Percentiles rank a stretch among this genome's conserved stretches.
These are phyloP conservation scores for Branchinecta lindahli DNA, from an alignment of 1,140 invertebrate species.

Conservation along the genomic window DNA sequence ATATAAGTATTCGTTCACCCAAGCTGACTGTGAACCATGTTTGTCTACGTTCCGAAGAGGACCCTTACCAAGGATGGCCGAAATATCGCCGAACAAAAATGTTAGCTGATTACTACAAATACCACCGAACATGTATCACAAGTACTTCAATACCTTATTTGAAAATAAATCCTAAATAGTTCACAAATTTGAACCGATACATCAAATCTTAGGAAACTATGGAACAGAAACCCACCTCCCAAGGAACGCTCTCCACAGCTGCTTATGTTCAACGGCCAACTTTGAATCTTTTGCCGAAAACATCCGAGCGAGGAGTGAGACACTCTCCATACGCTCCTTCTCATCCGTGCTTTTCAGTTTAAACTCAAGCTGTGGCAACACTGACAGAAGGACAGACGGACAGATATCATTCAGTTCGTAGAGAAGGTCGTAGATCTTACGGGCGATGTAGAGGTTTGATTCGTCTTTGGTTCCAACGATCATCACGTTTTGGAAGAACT, in stretches of 20 bases:
- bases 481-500: constrained; percentile 91
- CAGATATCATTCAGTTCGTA: constrained; percentile 92
- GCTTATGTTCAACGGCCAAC: constrained; percentile 65
- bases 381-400: constrained; percentile 65
- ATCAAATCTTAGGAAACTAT: no score
- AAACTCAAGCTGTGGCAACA: constrained; percentile 86
- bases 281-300: constrained; percentile 88
- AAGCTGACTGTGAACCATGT: no score
- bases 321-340: constrained; percentile 66
- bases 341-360: constrained; percentile 76
- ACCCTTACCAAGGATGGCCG: no score
- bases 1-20: no score
- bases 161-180: no score
- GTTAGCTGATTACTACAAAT: no score
- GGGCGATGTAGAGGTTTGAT: constrained; percentile 55
- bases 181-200: no score
- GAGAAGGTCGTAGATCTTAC: constrained; percentile 83
- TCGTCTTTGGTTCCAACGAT: constrained; percentile 73
- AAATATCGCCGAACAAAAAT: no score
- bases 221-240: constrained; percentile 47
- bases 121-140: no score
- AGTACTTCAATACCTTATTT: no score
- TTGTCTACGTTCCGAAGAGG: no score
- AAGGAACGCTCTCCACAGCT: constrained; percentile 72
- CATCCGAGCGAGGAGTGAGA: constrained; percentile 82